Conservation (phyloP, 2,113 vertebrate species). For the Scophthalmus maximus region DNA sequence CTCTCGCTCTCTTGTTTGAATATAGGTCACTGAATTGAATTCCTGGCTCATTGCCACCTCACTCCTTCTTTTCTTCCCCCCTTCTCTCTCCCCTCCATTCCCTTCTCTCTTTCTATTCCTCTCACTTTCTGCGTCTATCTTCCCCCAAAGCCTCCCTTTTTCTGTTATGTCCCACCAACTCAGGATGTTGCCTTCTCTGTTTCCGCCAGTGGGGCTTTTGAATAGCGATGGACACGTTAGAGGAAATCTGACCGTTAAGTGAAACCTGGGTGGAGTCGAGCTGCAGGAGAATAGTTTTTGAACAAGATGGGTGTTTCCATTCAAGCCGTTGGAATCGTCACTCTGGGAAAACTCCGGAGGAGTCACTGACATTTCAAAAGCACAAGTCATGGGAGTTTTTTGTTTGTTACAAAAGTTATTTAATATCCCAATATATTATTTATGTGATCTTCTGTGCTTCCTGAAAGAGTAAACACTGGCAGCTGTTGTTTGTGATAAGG, state of each 20-base stretch:
- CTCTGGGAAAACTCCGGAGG: neutral
- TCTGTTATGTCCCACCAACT: neutral
- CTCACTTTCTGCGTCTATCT: neutral
- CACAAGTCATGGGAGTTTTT: neutral
- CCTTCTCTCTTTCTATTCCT: conserved; percentile 1
- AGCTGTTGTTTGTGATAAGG: conserved; percentile 8
- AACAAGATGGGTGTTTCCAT: conserved; percentile 21
- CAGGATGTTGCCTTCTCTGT: conserved; percentile 34
- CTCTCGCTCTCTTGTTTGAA: conserved; percentile 47
- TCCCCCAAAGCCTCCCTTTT: neutral
- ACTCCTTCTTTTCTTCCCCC: conserved; percentile 11
- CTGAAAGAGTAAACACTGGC: conserved; percentile 7
- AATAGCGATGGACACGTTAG: conserved; percentile 13
- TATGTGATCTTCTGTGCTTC: neutral
- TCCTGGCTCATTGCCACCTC: conserved; percentile 53
- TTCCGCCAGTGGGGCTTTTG: conserved; percentile 15
- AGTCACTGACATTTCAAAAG: neutral
- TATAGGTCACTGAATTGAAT: conserved; percentile 74
- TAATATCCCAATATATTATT: too few species aligned
- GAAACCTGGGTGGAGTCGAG: conserved; percentile 53
- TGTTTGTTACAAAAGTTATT: neutral
- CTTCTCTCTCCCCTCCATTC: conserved; percentile 1
- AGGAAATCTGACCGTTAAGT: conserved; percentile 55
- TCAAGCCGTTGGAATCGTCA: conserved; percentile 11
- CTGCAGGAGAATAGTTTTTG: neutral